Conservation (phyloP, 2,797 vertebrate species). For the Oreochromis grahami region DNA sequence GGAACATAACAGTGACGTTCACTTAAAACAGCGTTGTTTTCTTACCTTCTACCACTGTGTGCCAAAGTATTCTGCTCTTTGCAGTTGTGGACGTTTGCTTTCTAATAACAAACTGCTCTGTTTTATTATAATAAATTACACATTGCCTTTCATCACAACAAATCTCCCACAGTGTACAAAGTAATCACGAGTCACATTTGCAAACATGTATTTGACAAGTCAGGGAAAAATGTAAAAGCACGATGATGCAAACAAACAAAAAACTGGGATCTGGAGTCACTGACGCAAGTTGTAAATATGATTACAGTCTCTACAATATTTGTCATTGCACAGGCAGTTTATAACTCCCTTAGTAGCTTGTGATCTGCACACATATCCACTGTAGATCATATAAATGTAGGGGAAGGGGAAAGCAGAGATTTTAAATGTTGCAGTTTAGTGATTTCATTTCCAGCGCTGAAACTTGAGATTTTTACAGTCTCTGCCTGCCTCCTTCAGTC, state of each 20-base stretch:
- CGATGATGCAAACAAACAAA: neutral
- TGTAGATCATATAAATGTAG: neutral
- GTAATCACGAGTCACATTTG: neutral
- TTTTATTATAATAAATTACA: neutral
- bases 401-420: neutral
- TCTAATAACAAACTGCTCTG: rapidly evolving
- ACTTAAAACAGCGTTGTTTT: neutral
- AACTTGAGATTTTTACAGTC: neutral
- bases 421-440: neutral
- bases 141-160: neutral
- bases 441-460: neutral
- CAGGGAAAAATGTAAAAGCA: neutral
- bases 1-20: rapidly evolving
- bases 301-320: neutral
- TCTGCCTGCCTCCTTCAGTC: neutral
- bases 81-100: neutral
- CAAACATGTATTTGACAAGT: neutral
- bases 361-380: rapidly evolving
- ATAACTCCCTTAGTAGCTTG: neutral
- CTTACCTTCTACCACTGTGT: neutral
- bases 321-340: neutral
- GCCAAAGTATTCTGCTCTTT: neutral
- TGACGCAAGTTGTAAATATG: rapidly evolving
- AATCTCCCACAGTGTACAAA: neutral
- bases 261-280: neutral